Base-by-base conservation (phyloP, 2,797 vertebrate species). In the Phylloscopus collybita region DNA sequence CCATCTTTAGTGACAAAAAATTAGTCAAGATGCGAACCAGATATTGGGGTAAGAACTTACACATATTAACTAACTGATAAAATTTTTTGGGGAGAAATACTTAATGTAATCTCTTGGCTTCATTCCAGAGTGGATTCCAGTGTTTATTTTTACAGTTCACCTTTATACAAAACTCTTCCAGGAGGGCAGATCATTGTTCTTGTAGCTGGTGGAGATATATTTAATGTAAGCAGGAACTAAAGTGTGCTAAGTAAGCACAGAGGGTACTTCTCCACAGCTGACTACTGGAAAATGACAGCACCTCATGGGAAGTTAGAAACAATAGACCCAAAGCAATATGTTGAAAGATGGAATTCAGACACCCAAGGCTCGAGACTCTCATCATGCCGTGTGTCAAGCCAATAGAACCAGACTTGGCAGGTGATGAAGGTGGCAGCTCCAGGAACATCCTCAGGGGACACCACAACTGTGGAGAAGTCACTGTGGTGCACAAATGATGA, bases 221-320 rank as follows among this genome's bases (percentile, higher is more conserved):
- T 61, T 61, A 54, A 83, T 27, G 25, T 45, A 49, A 88, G 73
- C 38, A 47, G 42, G 42, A 70, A 5, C 42, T 61, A 2, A 7
- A 20, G 21, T 16, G 30, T 62, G 45, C 42, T 67, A 76, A 30
- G 53, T 69, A 89, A 76, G 65, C 29, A 54, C 12, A 65, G 54
- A 80, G 56, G 26, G 30, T 75, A 20, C 47, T 87, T 87, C 91
- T 74, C 42, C 47, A 83, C 29, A 79, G 38, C 26, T 5, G 7
- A 36, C 54, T 91, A 32, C 69, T 49, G 84, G 53, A 91, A 95
- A 95, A 94, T 92, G 69, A 89, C 87, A 83, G 59, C 89, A 72
- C 84, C 84, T 94, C 54, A 71, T 91, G 92, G 18, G 79, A 92
- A 78, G 59, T 54, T 56, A 45, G 65, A 79, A 96, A 86, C 44